Base-by-base conservation (phyloP, 2,888 invertebrate species). In the Tetrapedia diversipes region DNA sequence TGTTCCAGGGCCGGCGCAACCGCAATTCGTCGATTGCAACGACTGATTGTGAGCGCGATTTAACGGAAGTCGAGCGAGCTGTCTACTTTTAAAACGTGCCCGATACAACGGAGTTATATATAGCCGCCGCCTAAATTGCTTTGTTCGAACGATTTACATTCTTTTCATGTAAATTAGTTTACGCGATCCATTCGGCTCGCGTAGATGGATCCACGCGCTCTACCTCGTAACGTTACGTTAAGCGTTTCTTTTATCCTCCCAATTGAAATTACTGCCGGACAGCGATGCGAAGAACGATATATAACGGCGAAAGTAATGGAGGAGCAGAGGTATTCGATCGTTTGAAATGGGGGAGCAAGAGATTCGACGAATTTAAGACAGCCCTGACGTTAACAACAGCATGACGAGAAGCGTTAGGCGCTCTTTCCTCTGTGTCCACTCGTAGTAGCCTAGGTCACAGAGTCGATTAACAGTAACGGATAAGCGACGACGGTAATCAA, bases 21-120 rank as follows among this genome's bases (percentile, higher is more conserved):
- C 84, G 80, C 84, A 82, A 84, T 84, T 84, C 84, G 81, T 82
- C 82, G 77, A 83, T 83, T 76, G 71, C 77, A 72, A 71, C 78
- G 80, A 75, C 77, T 77, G 84, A 84, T 84, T 78, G 78, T 61
- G 74, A 78, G 56, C 80, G 79, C 84, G 82, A 84, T 84, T 84
- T 79, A 81, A 84, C 82, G 74, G 74, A 82, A 76, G 67, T 70
- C 71, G 77, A 70, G 73, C 81, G 78, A 47, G 69, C 77, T 76
- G 82, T 82, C 80, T 77, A 77, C 80, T 82, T 82, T 82, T 80
- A 77, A 82, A 82, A 80, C 82, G 70, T 56, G 68, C 49, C 72
- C 73, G 82, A 82, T 76, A 82, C 68, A 66, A 71, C 61, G 43
- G 77, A 75, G 80, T 80, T 81, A 82, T 82, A 78, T 78, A 78